A percentile compares a stretch with the other conserved stretches of the same genome.
These are phyloP conservation scores for Zapornia atra DNA, from an alignment of 2,113 vertebrate genomes.

Conservation along the genomic window DNA sequence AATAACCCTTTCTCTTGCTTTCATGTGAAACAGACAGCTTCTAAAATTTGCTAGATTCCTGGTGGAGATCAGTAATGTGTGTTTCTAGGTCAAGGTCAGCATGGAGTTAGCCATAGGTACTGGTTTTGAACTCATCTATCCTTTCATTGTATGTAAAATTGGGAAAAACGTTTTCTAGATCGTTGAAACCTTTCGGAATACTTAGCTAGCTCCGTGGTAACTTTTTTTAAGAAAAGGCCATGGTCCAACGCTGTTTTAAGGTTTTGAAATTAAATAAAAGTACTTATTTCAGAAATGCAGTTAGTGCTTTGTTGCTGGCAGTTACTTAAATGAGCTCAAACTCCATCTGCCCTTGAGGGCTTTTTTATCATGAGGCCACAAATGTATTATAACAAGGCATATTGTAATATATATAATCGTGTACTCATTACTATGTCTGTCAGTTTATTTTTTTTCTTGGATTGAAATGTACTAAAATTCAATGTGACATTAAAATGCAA, in stretches of 20 bases:
- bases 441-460: conserved; percentile 86
- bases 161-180: conserved; percentile 65
- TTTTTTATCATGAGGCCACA: conserved; percentile 87
- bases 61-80: conserved; percentile 50
- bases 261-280: conserved; percentile 76
- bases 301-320: conserved; percentile 81
- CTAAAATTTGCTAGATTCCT: conserved; percentile 60
- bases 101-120: conserved; percentile 73
- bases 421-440: conserved; percentile 90
- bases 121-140: conserved; percentile 68
- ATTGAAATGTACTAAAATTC: conserved; percentile 92
- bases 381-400: conserved; percentile 92
- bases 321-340: conserved; percentile 79
- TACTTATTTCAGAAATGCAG: conserved; percentile 78
- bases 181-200: conserved; percentile 55
- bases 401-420: conserved; percentile 94
- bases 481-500: conserved; percentile 91
- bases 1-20: conserved; percentile 68
- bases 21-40: conserved; percentile 60
- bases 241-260: conserved; percentile 72
- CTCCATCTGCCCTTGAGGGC: conserved; percentile 82
- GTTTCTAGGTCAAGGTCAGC: conserved; percentile 66
- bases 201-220: conserved; percentile 71
- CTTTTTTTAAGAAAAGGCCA: conserved; percentile 56
- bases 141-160: conserved; percentile 51